Conservation (phyloP, 2,888 invertebrate species). For the Agonopterix heracliana region DNA sequence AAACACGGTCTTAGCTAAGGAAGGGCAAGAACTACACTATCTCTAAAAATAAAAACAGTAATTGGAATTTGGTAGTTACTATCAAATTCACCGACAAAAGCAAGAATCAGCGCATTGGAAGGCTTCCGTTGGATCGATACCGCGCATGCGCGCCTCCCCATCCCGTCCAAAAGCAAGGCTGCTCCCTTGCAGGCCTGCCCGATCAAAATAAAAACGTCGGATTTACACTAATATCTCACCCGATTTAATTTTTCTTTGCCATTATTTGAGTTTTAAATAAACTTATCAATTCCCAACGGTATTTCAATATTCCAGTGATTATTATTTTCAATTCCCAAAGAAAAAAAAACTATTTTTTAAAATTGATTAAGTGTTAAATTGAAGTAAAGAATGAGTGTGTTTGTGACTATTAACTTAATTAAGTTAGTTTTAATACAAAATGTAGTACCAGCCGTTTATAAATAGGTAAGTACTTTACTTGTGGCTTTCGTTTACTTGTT, state of each 20-base stretch:
- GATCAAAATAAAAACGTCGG: slow-evolving; percentile 59
- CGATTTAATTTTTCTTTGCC: slow-evolving; percentile 17
- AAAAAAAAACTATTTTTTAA: background rate
- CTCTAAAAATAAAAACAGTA: too few species aligned
- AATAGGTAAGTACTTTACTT: slow-evolving; percentile 43
- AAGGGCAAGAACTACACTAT: too few species aligned
- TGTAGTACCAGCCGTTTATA: slow-evolving; percentile 43
- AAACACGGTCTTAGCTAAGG: too few species aligned
- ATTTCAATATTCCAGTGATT: too few species aligned
- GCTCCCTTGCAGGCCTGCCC: slow-evolving; percentile 45
- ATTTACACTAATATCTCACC: slow-evolving; percentile 41
- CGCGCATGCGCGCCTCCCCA: slow-evolving; percentile 50
- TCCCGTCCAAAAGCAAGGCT: slow-evolving; percentile 61
- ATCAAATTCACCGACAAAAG: too few species aligned
- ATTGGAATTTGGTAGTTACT: too few species aligned
- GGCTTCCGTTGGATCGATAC: slow-evolving; percentile 57
- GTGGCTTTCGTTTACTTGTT: slow-evolving; percentile 60
- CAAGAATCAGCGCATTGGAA: slow-evolving; percentile 21
- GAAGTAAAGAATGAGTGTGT: slow-evolving; percentile 29
- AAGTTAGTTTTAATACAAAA: slow-evolving; percentile 39
- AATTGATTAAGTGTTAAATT: slow-evolving; percentile 2
- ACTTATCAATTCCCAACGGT: background rate
- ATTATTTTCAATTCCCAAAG: too few species aligned
- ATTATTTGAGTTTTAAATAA: background rate
- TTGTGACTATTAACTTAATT: slow-evolving; percentile 31